Percentiles rank a stretch among this genome's conserved stretches.
These are phyloP conservation scores for Trinorchestia longiramus DNA, from an alignment of 1,140 invertebrate species.

Conservation along the genomic window DNA sequence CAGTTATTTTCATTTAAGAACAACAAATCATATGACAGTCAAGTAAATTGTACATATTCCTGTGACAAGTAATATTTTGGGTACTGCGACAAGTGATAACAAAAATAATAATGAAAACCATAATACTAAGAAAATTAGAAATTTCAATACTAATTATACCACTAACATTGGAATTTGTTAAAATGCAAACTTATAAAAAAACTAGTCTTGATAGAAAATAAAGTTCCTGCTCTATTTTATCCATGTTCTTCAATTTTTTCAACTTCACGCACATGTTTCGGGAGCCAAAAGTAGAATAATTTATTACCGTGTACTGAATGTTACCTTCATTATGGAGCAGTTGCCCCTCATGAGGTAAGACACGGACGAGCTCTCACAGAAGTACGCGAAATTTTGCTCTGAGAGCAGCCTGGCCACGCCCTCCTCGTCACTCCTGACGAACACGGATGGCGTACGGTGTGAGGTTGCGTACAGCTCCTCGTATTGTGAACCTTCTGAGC, in stretches of 20 bases:
- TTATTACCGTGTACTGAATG: not conserved
- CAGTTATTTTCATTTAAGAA: no score
- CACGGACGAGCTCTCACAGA: constrained; percentile 36
- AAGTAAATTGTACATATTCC: no score
- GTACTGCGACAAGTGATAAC: no score
- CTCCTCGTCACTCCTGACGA: constrained; percentile 47
- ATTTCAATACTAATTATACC: no score
- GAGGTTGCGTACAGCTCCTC: not conserved
- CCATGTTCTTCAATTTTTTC: not conserved
- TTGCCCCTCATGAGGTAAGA: constrained; percentile 28
- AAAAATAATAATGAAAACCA: no score
- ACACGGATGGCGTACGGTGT: not conserved
- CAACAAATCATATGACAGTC: no score
- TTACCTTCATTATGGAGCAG: constrained; percentile 41
- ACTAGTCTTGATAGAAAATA: no score
- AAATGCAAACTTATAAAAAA: no score
- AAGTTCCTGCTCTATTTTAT: not conserved
- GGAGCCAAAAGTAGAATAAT: not conserved
- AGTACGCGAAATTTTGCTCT: constrained; percentile 1
- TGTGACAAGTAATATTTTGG: no score
- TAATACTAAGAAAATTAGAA: no score
- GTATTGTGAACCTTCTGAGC: constrained; percentile 7
- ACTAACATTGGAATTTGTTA: no score
- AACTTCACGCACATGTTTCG: not conserved
- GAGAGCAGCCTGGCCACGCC: not conserved